phyloP scores from a whole-genome alignment of 2,888 invertebrate species.

The Aleiodes leptofemur region DNA sequence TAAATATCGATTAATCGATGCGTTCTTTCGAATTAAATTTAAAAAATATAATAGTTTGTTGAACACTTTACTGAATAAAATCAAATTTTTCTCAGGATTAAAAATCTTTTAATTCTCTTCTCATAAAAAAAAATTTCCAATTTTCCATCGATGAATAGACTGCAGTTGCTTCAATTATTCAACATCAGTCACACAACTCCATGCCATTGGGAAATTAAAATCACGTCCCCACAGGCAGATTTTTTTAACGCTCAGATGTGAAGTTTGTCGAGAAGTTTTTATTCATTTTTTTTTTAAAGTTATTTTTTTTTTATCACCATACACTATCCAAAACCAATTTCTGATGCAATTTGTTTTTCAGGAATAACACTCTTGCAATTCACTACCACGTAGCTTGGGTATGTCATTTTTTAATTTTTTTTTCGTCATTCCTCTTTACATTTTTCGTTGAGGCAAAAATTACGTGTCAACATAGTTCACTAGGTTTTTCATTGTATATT shows the following conservation, averaged over 20 bases:
- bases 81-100: no score
- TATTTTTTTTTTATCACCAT: background rate
- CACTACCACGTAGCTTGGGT: background rate
- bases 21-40: no score
- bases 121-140: background rate
- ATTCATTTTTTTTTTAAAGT: slow-evolving; percentile 20
- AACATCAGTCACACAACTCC: background rate
- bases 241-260: slow-evolving; percentile 17
- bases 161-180: background rate
- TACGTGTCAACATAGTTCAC: slow-evolving; percentile 7
- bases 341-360: slow-evolving; percentile 43
- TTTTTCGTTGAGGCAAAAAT: slow-evolving; percentile 9
- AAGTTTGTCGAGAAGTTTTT: slow-evolving; percentile 13
- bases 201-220: slow-evolving; percentile 37
- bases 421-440: background rate
- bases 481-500: background rate
- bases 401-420: slow-evolving; percentile 3
- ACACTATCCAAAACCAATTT: slow-evolving; percentile 39
- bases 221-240: slow-evolving; percentile 21
- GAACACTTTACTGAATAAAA: no score
- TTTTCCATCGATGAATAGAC: slow-evolving; percentile 1
- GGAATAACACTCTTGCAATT: background rate
- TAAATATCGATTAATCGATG: no score
- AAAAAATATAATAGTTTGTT: no score
- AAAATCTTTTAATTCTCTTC: background rate